These are phyloP conservation scores for Phoeniculus purpureus DNA, from an alignment of 2,797 vertebrate genomes.

Conservation along the genomic window DNA sequence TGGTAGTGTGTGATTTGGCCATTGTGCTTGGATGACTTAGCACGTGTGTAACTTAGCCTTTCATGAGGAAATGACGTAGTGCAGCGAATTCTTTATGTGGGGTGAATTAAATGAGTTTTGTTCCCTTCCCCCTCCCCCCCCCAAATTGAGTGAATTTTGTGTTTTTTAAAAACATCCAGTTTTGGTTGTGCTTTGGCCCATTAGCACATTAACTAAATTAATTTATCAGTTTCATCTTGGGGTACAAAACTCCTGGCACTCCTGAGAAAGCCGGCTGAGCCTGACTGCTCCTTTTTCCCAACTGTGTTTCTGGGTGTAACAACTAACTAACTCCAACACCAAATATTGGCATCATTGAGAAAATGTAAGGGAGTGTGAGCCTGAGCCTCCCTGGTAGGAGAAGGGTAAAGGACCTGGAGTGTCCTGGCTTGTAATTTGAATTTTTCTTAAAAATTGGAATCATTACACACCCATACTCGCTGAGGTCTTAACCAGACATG, in stretches of 20 bases:
- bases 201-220: too few species aligned
- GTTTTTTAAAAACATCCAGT: too few species aligned
- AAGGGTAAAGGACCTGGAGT: neutral
- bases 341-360: neutral
- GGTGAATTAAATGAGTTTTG: too few species aligned
- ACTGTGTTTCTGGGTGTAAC: neutral
- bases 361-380: neutral
- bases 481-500: neutral
- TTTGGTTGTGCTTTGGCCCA: too few species aligned
- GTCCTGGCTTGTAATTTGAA: neutral
- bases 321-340: neutral
- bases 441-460: neutral
- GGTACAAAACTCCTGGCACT: neutral
- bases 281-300: neutral
- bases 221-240: too few species aligned
- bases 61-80: neutral
- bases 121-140: too few species aligned
- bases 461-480: rapidly evolving
- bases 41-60: rapidly evolving
- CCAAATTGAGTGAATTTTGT: too few species aligned
- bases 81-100: neutral
- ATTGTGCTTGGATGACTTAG: neutral
- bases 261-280: neutral
- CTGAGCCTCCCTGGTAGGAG: neutral
- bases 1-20: neutral